phyloP scores from a whole-genome alignment of 2,797 vertebrate genomes.

The Nothura maculosa region DNA sequence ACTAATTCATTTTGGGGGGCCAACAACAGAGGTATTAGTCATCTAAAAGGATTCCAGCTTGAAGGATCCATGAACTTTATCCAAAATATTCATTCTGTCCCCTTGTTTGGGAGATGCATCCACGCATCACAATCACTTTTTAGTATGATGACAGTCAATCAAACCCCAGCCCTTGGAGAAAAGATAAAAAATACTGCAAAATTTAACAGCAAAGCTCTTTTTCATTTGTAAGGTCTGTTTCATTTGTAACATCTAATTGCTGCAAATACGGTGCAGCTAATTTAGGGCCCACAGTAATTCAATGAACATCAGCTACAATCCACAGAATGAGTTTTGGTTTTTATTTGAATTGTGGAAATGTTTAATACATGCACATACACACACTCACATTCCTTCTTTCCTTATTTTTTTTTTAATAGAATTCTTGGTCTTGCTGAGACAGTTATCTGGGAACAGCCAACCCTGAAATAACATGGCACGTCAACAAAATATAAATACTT shows the following conservation, averaged over 20 bases:
- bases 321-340: not conserved
- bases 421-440: fast-evolving
- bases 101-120: not conserved
- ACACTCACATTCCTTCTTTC: not conserved
- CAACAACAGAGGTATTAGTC: not conserved
- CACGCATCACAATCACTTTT: not conserved
- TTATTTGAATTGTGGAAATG: not conserved
- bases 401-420: no score
- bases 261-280: not conserved
- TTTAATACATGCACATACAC: not conserved
- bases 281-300: not conserved
- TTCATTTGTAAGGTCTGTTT: not conserved
- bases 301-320: not conserved
- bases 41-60: not conserved
- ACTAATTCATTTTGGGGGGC: not conserved
- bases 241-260: not conserved
- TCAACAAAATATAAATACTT: not conserved
- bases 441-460: not conserved
- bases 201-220: fast-evolving
- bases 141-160: not conserved
- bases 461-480: not conserved
- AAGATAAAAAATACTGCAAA: not conserved
- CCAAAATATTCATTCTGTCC: not conserved
- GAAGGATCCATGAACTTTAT: not conserved
- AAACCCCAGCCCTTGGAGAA: not conserved